Percentiles rank a stretch among this genome's conserved stretches.
Evolutionary conservation across 2,888 invertebrate species (phyloP).

Genomic region (Hofmannophila pseudospretella): DNA sequence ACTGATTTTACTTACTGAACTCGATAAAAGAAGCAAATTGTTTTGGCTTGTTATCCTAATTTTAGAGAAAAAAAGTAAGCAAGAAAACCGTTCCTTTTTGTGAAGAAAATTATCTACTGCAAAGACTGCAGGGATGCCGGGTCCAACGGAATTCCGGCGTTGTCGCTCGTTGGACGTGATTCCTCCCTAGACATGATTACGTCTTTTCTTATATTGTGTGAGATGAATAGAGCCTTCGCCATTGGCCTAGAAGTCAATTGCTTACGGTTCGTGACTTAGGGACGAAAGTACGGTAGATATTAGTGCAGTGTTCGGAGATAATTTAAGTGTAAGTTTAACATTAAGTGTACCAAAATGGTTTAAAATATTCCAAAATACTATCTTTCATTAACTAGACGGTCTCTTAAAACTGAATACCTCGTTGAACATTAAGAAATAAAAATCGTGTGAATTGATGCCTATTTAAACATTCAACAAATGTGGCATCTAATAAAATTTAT

Average conservation of each 20-base stretch:
- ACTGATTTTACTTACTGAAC: constrained; percentile 5
- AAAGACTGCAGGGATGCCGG: constrained; percentile 43
- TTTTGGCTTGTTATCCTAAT: constrained; percentile 33
- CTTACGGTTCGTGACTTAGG: constrained; percentile 44
- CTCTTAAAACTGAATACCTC: too few species aligned
- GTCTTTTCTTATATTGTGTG: constrained; percentile 67
- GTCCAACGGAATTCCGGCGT: constrained; percentile 67
- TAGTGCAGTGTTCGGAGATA: background rate
- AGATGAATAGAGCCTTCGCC: constrained; percentile 51
- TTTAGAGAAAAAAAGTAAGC: constrained; percentile 36
- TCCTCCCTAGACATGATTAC: constrained; percentile 65
- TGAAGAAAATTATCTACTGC: constrained; percentile 49
- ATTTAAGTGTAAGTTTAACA: too few species aligned
- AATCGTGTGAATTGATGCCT: too few species aligned
- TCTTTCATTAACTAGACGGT: too few species aligned
- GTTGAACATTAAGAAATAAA: too few species aligned
- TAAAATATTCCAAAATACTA: too few species aligned
- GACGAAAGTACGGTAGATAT: constrained; percentile 23
- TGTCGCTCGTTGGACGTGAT: constrained; percentile 67
- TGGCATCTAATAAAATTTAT: too few species aligned
- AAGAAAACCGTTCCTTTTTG: constrained; percentile 40
- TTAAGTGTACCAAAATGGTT: too few species aligned
- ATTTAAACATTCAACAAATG: too few species aligned
- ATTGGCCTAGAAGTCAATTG: constrained; percentile 55
- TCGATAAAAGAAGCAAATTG: constrained; percentile 22